Evolutionary conservation across 1,140 invertebrate genomes (phyloP), one percentile per base, ranked within the genome.

Genomic region (Hetaerina americana): DNA sequence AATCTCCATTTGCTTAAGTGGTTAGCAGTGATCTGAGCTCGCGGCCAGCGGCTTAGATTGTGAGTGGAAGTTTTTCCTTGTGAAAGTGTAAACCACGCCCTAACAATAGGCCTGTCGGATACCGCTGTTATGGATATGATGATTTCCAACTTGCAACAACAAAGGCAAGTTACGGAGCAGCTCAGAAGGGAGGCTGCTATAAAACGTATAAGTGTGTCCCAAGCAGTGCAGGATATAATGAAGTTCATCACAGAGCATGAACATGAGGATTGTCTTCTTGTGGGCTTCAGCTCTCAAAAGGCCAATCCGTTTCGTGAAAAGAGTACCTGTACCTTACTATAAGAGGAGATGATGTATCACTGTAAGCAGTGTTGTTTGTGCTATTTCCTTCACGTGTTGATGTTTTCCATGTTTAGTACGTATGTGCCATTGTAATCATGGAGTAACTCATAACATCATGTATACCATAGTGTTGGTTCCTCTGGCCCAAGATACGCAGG

Each of bases 271-370:
- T 96, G 92, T 78, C 87, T 98, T n/a, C 86, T 98, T 71, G 90
- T 95, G 77, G 96, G 95, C 3, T 97, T 98, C 82, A 92, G 93
- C 71, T 95, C 92, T 73, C 95, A 97, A 80, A 96, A 96, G 81
- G 93, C 96, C 8, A 98, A 98, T 85, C 96, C 96, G 28, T 98
- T 97, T 87, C 89, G 95, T 77, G 96, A 98, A 82, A 97, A 97
- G 82, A 95, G 92, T 76, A 92, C 92, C 66, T 98, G 95, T 84
- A 87, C 86, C 72, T 84, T 96, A 77, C 85, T 96, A 75, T 96
- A 90, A 88, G 40, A 57, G 22, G 40, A 57, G 40, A 57, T n/a
- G n/a, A 57, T 2, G 15, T n/a, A 57, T 57, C 40, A 10, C 40
- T 57, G 22, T 57, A n/a, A n/a, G 40, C 2, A 57, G 22, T 57